Percentiles rank a stretch among this genome's conserved stretches.
Conservation (phyloP, 2,797 vertebrate species). For the Gymnoscopelus braueri region DNA sequence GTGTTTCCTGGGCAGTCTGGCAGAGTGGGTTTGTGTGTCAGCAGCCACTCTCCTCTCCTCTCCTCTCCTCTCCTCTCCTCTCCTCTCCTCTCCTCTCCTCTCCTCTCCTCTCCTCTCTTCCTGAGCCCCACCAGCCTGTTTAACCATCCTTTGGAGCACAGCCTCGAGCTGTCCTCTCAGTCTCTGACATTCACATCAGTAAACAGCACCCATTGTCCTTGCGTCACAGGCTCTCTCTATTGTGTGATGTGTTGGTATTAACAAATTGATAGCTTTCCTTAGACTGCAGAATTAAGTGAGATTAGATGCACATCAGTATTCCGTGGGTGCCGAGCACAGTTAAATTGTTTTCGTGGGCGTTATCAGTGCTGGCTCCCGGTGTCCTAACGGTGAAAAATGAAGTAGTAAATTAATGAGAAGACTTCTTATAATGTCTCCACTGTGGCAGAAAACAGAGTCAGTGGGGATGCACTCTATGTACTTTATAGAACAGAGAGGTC, state of each 20-base stretch:
- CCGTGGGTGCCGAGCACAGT: slow-evolving; percentile 44
- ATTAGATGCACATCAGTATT: slow-evolving; percentile 63
- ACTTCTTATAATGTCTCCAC: slow-evolving; percentile 44
- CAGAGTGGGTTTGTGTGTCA: slow-evolving; percentile 46
- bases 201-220: slow-evolving; percentile 8
- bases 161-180: slow-evolving; percentile 20
- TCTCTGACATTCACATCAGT: slow-evolving; percentile 29
- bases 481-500: slow-evolving; percentile 1
- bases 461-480: slow-evolving; percentile 11
- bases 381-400: slow-evolving; percentile 60
- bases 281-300: slow-evolving; percentile 48
- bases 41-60: neutral
- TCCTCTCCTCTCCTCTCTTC: neutral
- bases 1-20: slow-evolving; percentile 34
- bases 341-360: slow-evolving; percentile 59
- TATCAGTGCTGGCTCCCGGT: slow-evolving; percentile 53
- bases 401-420: slow-evolving; percentile 37
- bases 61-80: neutral
- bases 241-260: slow-evolving; percentile 27
- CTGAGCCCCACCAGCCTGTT: neutral
- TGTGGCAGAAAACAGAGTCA: slow-evolving; percentile 30
- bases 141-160: slow-evolving; percentile 1
- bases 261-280: slow-evolving; percentile 32
- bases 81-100: neutral
- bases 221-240: slow-evolving; percentile 13